phyloP scores from a whole-genome alignment of 2,797 vertebrate genomes.

The Cuniculus paca region DNA sequence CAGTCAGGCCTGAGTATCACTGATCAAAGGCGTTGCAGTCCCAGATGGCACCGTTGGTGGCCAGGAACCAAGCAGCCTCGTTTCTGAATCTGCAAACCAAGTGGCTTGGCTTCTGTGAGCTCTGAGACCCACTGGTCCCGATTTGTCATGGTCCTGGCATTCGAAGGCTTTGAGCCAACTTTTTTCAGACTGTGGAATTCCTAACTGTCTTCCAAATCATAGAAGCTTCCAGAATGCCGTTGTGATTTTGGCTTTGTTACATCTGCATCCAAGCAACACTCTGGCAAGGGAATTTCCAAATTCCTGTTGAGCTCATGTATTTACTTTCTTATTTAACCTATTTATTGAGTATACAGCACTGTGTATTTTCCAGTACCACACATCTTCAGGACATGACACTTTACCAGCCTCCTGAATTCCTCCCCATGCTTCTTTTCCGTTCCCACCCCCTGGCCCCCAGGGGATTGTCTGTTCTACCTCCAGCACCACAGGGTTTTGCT shows the following conservation, averaged over 20 bases:
- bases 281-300: not conserved
- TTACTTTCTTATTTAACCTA: no score
- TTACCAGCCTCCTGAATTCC: not conserved
- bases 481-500: not conserved
- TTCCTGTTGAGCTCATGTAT: not conserved
- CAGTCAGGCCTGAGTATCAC: not conserved
- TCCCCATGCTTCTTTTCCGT: not conserved
- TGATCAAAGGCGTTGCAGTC: not conserved
- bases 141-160: not conserved
- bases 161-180: not conserved
- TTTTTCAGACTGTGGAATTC: not conserved
- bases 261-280: not conserved
- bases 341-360: no score
- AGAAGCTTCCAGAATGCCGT: not conserved
- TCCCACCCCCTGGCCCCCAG: no score
- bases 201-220: not conserved
- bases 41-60: not conserved
- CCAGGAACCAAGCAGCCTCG: not conserved
- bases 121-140: not conserved
- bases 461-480: not conserved
- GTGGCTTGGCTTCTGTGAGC: rapidly evolving
- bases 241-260: not conserved
- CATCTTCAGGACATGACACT: not conserved
- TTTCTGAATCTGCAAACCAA: not conserved
- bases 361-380: not conserved